These are phyloP conservation scores for Enteromius viviparus DNA, from an alignment of 2,797 vertebrate species.

Conservation along the genomic window DNA sequence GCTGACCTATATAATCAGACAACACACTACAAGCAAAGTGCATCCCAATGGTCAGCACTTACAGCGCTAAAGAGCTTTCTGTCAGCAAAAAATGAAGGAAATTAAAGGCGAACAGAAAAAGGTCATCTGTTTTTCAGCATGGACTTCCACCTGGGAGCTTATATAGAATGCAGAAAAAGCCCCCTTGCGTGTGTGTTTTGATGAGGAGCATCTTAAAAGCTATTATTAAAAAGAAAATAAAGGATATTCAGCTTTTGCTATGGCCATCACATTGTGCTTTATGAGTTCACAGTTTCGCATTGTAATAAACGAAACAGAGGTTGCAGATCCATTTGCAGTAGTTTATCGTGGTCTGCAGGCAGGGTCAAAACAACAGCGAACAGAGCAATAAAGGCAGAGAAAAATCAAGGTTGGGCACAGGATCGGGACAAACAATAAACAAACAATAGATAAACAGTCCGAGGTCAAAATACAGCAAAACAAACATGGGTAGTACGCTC, in stretches of 20 bases:
- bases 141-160: slow-evolving; percentile 15
- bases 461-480: too few species aligned
- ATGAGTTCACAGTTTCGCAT: too few species aligned
- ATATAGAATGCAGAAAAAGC: neutral
- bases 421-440: too few species aligned
- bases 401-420: too few species aligned
- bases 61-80: slow-evolving; percentile 42
- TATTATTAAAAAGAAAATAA: neutral
- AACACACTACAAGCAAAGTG: slow-evolving; percentile 46
- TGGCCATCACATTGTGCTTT: neutral
- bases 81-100: slow-evolving; percentile 47
- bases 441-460: too few species aligned
- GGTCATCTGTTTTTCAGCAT: slow-evolving; percentile 13
- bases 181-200: neutral
- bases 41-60: slow-evolving; percentile 51
- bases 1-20: slow-evolving; percentile 53
- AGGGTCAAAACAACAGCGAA: too few species aligned
- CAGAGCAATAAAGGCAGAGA: too few species aligned
- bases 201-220: slow-evolving; percentile 2
- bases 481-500: too few species aligned
- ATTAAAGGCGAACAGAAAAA: slow-evolving; percentile 12
- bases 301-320: too few species aligned
- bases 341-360: too few species aligned
- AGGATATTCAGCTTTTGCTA: neutral
- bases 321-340: too few species aligned